Evolutionary conservation across 2,888 invertebrate species (phyloP), one percentile per base, ranked within the genome.

Genomic region (Aleiodes alternator): DNA sequence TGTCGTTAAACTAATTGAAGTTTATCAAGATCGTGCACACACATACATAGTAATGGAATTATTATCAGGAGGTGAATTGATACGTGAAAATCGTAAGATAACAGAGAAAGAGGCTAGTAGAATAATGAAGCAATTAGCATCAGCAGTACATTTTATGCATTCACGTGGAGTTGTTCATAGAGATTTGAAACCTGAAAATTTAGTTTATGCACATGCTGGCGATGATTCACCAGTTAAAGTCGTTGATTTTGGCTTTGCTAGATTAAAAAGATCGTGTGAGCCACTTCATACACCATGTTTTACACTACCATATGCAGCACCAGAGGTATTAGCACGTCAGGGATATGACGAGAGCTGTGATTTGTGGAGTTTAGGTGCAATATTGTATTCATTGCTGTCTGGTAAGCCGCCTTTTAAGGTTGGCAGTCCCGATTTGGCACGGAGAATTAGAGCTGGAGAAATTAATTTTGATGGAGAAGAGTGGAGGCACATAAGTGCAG

Each of bases 191-290:
- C 98, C 98, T 0, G 98, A 93, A 91, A 95, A 95, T 88, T 90
- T 95, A 61, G 91, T 95, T 23, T 95, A 94, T 86, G 92, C 92
- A 8, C 91, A 92, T 78, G 87, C 90, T 53, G 90, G 87, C 75
- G 92, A 91, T 78, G 87, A 92, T 79, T 92, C 93, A 12, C 91
- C 92, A 81, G 93, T 98, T 23, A 97, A 98, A 88, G 93, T 99
- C 55, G 96, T 98, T 0, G 99, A 99, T 90, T 99, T 99, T 90
- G 98, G 99, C 9, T 98, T 98, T 90, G 97, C 98, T 14, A 92
- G 96, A n/a, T 89, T 93, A 80, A 94, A 94, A 84, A 93, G 92
- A 59, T 91, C 92, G 76, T 91, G 92, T 73, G 92, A 92, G 82
- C 90, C 91, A 1, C 88, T 94, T 84, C 93, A 92, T 90, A 97